Base-by-base conservation (phyloP, 2,888 invertebrate genomes). In the Octodonta nipae region DNA sequence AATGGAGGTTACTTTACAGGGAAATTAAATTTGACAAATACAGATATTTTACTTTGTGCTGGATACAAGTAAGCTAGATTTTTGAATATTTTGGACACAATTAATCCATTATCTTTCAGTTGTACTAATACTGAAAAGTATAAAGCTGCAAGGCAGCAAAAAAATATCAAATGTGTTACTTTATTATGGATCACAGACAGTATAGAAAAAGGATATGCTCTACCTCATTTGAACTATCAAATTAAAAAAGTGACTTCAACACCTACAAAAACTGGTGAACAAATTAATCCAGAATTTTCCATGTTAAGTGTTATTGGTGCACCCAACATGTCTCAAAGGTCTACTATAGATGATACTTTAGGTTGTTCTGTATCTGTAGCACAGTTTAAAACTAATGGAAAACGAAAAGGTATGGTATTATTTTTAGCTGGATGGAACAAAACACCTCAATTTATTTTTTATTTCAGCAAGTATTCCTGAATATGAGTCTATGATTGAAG, bases 111-210 rank as follows among this genome's bases (percentile, higher is more conserved):
- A n/a, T n/a, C n/a, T n/a, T n/a, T n/a, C n/a, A n/a, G n/a, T n/a
- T n/a, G n/a, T n/a, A n/a, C n/a, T n/a, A n/a, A n/a, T n/a, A 30
- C 85, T 30, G 78, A 80, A 25, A 89, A 89, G 55, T 77, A 76
- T 47, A 76, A 68, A 49, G 70, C 70, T 0, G 71, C 71, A 0
- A 22, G 66, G 26, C 68, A 68, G 39, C 43, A 47, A 7, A n/a
- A 32, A 3, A 64, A 65, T 33, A 50, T 58, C n/a, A 47, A 73
- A 22, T 84, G 88, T 47, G 75, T 92, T 0, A 65, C 68, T 8
- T 70, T 79, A 0, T 63, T 76, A 2, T 93, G 93, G 92, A 65
- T 91, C 22, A 68, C 69, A 33, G 81, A 86, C 15, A 86, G 84
- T n/a, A 66, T 78, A 0, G 65, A 70, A 14, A 70, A 68, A 14